Base-by-base conservation (phyloP, 2,113 vertebrate genomes). In the Semicossyphus pulcher region DNA sequence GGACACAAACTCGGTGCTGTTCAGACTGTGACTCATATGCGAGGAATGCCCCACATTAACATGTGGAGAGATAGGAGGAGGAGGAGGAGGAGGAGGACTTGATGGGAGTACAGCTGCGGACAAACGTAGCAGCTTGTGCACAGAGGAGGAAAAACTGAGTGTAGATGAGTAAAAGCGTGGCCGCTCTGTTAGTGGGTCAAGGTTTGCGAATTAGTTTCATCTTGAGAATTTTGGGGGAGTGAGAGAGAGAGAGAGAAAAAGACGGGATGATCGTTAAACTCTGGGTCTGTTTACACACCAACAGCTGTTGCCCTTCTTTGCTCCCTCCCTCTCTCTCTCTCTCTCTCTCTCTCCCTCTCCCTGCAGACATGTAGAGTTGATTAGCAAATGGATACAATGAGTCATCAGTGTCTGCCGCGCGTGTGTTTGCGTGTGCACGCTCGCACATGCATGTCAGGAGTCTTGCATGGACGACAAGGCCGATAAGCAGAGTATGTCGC, bases 31-130 rank as follows among this genome's bases (percentile, higher is more conserved):
- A 92, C 84, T 92, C 91, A 92, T 62, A 39, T 31, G 16, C n/a
- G 42, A 91, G 86, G 89, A 92, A 92, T 91, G 88, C 84, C 85
- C 86, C 79, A 85, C 80, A 89, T 92, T 88, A 88, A 88, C 81
- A 88, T 86, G 86, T 85, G 85, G 65, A 78, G 76, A 80, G 84
- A 89, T 86, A 77, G 84, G 45, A 37, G 61, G 76, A 71, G 74
- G 39, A 64, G 54, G 52, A 54, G 62, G 47, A 59, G 2, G 34
- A 26, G 26, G 58, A 8, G 64, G 41, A n/a, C n/a, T n/a, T n/a
- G 37, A 44, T 72, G n/a, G 18, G 72, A 75, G 72, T 26, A 37
- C 75, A 81, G 76, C 63, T 71, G 67, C 59, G 51, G 57, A 49
- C 47, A 54, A 69, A 80, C 5, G 15, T 7, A 23, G 67, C 60